Evolutionary conservation across 2,888 invertebrate genomes (phyloP), one percentile per base, ranked within the genome.

Genomic region (Nymphalis c-album): DNA sequence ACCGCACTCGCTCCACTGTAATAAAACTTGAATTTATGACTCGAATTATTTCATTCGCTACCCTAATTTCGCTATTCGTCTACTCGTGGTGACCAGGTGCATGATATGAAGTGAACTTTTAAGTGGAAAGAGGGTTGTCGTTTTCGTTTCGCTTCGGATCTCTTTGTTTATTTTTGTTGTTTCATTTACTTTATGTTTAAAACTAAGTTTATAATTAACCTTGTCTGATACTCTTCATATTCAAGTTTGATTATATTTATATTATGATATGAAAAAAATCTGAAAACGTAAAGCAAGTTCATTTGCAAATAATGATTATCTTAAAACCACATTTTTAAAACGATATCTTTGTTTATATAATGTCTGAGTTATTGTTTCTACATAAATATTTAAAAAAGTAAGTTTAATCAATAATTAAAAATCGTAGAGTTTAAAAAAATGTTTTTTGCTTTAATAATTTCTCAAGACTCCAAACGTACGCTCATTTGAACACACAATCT

Each of bases 21-120:
- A 89, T 90, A 90, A 90, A 91, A 91, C 84, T 90, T 88, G 87
- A 90, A 91, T 91, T 92, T 91, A 92, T 88, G 86, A 78, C 80
- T 78, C 76, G 82, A 91, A 90, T 91, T 89, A 91, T 91, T 91
- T 87, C 83, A 85, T 81, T 88, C 83, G 83, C 85, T 83, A 83
- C 82, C 85, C 85, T 85, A 85, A 87, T 87, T 87, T 83, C 78
- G 78, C 80, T 81, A 81, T 81, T 85, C 85, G 82, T 80, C 83
- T 80, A 76, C 79, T 82, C 75, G 78, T 77, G 77, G 80, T 82
- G 85, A 83, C 86, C 90, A 90, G 90, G 90, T 90, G 88, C 85
- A 87, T 86, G 80, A 81, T 85, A 87, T 85, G 83, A 85, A 87
- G 78, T 79, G 76, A 84, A 85, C 82, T 87, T 86, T 83, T 84